Conservation (phyloP, 2,113 vertebrate species). For the Cyrtonyx montezumae region DNA sequence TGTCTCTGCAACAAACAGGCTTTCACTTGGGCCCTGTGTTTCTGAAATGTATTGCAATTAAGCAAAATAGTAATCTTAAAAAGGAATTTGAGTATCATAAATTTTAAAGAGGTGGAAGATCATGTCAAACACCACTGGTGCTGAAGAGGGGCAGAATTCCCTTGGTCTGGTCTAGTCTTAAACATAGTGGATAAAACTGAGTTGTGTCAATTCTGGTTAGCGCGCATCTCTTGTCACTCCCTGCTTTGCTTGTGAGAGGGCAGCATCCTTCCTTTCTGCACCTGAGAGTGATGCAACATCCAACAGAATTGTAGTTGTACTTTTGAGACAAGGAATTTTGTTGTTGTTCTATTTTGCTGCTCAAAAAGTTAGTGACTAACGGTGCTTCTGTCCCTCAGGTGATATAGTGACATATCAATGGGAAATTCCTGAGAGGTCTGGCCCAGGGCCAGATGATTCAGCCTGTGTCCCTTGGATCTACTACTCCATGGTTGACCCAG, state of each 20-base stretch:
- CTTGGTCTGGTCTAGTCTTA: not conserved
- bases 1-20: not conserved
- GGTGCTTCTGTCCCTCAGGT: constrained; percentile 44
- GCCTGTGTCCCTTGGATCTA: constrained; percentile 81
- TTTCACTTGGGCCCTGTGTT: not conserved
- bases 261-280: not conserved
- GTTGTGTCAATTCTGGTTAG: not conserved
- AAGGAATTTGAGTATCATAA: not conserved
- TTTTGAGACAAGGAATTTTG: not conserved
- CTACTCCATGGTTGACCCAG: constrained; percentile 78
- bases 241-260: not conserved
- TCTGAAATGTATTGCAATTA: not conserved
- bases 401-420: constrained; percentile 78
- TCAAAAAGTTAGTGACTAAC: not conserved
- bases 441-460: constrained; percentile 80
- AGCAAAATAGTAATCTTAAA: not conserved
- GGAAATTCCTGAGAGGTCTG: constrained; percentile 78
- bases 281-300: not conserved
- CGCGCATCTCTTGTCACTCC: not conserved
- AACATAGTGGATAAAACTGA: not conserved
- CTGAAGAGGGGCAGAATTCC: not conserved
- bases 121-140: not conserved
- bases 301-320: not conserved
- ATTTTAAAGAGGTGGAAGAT: not conserved
- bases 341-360: not conserved